A percentile compares a stretch with the other conserved stretches of the same genome.
phyloP scores from a whole-genome alignment of 2,113 vertebrate genomes.

The Echinops telfairi region DNA sequence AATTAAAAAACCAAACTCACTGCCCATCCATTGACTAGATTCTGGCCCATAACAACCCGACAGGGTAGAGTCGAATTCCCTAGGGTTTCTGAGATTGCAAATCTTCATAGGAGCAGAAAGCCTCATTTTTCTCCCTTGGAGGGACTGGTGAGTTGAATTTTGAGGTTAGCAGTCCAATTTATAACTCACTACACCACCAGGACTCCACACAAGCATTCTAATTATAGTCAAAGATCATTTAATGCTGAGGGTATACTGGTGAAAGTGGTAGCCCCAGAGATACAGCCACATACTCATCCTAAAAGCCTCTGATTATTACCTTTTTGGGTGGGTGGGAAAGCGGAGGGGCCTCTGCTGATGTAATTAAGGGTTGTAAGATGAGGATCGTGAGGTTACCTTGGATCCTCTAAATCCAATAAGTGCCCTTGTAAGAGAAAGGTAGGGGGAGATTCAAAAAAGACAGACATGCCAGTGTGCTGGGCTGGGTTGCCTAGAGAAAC shows the following conservation, averaged over 20 bases:
- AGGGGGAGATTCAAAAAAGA: not conserved
- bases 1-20: too few species aligned
- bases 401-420: conserved; percentile 30
- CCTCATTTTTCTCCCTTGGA: too few species aligned
- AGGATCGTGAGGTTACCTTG: not conserved
- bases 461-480: not conserved
- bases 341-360: not conserved
- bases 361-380: not conserved
- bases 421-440: not conserved
- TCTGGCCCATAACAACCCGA: too few species aligned
- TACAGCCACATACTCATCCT: not conserved
- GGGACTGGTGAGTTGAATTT: too few species aligned
- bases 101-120: too few species aligned
- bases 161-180: too few species aligned
- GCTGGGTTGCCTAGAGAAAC: too few species aligned
- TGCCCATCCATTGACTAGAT: too few species aligned
- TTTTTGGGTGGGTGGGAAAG: not conserved
- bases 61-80: too few species aligned
- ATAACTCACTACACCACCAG: too few species aligned
- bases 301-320: conserved; percentile 20
- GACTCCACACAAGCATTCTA: not conserved
- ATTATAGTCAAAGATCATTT: conserved; percentile 4
- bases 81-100: too few species aligned
- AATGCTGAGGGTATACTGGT: not conserved
- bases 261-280: not conserved